A percentile compares a stretch with the other conserved stretches of the same genome.
phyloP scores from a whole-genome alignment of 2,888 invertebrate species.

The Euzetes globulus region DNA sequence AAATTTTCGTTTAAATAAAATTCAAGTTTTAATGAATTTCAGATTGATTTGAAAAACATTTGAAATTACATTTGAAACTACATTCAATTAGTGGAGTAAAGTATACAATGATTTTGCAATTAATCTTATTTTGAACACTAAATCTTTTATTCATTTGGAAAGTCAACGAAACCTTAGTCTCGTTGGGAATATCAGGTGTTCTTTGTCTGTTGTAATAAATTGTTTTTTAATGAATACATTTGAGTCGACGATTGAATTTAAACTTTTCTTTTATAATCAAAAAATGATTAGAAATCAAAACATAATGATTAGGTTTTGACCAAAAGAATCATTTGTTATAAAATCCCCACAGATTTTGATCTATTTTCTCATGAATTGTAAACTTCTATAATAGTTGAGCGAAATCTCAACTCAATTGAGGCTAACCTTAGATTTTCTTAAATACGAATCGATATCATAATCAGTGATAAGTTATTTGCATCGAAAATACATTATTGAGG shows the following conservation, averaged over 20 bases:
- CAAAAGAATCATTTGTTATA: neutral
- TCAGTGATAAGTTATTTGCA: too few species aligned
- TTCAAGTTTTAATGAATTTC: too few species aligned
- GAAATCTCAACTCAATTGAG: too few species aligned
- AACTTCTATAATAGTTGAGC: too few species aligned
- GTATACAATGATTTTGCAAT: neutral
- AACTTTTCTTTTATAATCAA: neutral
- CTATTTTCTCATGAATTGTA: neutral
- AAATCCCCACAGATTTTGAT: neutral
- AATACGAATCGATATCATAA: too few species aligned
- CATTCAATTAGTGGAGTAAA: neutral
- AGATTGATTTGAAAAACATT: neutral
- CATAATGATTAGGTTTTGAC: neutral
- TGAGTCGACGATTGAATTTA: neutral
- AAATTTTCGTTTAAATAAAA: too few species aligned
- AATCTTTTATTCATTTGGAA: neutral
- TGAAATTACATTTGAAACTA: neutral
- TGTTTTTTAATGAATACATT: neutral
- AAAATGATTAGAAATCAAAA: constrained; percentile 1
- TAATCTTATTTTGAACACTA: neutral
- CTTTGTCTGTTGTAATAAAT: neutral
- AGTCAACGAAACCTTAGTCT: neutral
- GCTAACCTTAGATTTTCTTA: too few species aligned
- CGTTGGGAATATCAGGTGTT: neutral
- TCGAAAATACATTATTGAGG: too few species aligned